These are phyloP conservation scores for Hemiprocne comata DNA, from an alignment of 2,113 vertebrate species.

Conservation along the genomic window DNA sequence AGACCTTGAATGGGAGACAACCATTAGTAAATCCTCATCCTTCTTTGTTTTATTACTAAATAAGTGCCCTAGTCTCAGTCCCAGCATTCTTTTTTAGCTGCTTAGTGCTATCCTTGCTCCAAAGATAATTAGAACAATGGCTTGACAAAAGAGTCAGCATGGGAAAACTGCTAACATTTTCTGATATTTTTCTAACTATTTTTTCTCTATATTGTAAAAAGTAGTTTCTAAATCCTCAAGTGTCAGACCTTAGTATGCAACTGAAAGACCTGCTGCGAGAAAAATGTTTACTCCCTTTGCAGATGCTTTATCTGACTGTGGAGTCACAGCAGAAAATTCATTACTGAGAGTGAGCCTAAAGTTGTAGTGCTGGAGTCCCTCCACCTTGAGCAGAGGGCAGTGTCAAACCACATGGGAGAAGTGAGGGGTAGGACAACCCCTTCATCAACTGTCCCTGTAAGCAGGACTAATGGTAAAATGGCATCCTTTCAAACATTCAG, in stretches of 20 bases:
- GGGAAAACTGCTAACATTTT: neutral
- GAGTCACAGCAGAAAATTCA: neutral
- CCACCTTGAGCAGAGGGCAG: neutral
- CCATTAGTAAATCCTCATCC: neutral
- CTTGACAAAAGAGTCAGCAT: neutral
- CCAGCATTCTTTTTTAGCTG: neutral
- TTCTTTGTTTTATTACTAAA: neutral
- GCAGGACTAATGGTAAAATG: neutral
- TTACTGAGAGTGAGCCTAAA: neutral
- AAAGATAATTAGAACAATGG: neutral
- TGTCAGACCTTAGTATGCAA: neutral
- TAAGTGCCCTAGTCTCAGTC: neutral
- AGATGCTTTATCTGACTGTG: neutral
- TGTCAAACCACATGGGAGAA: neutral
- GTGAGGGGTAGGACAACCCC: neutral
- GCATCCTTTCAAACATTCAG: neutral
- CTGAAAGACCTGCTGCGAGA: neutral
- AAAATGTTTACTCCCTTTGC: neutral
- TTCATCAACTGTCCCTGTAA: neutral
- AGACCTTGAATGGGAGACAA: neutral
- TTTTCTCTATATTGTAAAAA: neutral
- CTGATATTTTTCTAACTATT: neutral
- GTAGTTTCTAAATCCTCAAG: neutral
- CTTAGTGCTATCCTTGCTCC: neutral
- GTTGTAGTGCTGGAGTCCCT: neutral